Evolutionary conservation across 2,888 invertebrate genomes (phyloP), one percentile per base, ranked within the genome.

Genomic region (Mythimna albipuncta): DNA sequence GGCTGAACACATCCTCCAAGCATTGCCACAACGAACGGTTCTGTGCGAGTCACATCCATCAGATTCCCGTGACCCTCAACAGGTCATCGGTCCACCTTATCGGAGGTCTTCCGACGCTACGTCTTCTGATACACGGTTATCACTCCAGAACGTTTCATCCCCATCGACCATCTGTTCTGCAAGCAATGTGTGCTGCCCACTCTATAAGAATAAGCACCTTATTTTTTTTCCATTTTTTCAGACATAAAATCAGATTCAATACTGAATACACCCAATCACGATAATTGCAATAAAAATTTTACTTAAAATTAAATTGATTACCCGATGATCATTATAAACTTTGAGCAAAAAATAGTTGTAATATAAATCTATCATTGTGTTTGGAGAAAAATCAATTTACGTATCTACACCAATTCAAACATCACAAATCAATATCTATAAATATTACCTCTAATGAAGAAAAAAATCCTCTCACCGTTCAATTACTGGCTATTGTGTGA

Each of bases 401-500:
- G 4, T 13, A 50, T 41, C 26, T 13, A 58, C 26, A 64, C 32
- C 44, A 55, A 70, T 69, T 54, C 54, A 47, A 58, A 66, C 19
- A 11, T 47, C 5, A 63, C 69, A 44, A 69, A 63, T 64, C 0
- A 61, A 72, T 66, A 64, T 63, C 32, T 26, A 26, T 52, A 58
- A 47, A 54, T 19, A 65, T 55, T 16, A 57, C n/a, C 2, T 21
- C 52, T 47, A 38, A 58, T 69, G 41, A 61, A 59, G 32, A 62
- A 75, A 82, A 75, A 69, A 69, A 52, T n/a, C 64, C 21, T 2
- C 69, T 83, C 71, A 50, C 72, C 63, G 61, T 62, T 26, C 80
- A 87, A 88, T 89, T 86, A 88, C 82, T 69, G 64, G 68, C 72
- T 81, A 89, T 90, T 90, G 88, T 90, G 82, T 78, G 75, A 73